Conservation (phyloP, 2,113 vertebrate species). For the Columbina picui region DNA sequence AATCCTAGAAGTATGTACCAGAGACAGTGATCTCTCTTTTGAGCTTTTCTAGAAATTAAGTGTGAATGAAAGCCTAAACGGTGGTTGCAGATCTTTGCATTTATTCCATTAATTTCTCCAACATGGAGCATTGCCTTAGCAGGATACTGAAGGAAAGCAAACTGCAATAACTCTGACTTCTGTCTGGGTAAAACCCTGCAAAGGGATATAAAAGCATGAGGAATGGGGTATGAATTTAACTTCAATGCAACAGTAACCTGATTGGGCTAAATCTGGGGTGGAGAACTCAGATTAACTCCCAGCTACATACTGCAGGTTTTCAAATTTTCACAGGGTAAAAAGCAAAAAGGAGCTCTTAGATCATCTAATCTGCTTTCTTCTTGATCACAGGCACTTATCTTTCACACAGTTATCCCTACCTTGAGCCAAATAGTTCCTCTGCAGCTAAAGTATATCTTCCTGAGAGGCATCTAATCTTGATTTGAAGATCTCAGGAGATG, state of each 20-base stretch:
- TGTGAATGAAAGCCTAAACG: background rate
- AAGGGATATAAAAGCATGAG: background rate
- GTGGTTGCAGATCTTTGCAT: background rate
- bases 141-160: constrained; percentile 6
- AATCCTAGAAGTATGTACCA: background rate
- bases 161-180: background rate
- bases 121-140: background rate
- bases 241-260: constrained; percentile 7
- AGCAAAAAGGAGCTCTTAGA: constrained; percentile 13
- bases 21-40: background rate
- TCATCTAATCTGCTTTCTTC: constrained; percentile 58
- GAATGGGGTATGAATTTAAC: background rate
- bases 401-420: constrained; percentile 35
- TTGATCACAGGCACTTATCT: constrained; percentile 49
- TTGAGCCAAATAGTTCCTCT: constrained; percentile 50
- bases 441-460: constrained; percentile 45
- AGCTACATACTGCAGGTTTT: background rate
- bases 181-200: background rate
- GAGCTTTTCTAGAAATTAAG: background rate
- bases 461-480: constrained; percentile 58
- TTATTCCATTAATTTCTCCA: background rate
- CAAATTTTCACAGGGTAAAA: constrained; percentile 11
- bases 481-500: constrained; percentile 63
- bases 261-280: constrained; percentile 6
- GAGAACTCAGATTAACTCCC: constrained; percentile 29